Conservation (phyloP, 35 echinoderm and acorn worm genomes). For the Heliocidaris erythrogramma region DNA sequence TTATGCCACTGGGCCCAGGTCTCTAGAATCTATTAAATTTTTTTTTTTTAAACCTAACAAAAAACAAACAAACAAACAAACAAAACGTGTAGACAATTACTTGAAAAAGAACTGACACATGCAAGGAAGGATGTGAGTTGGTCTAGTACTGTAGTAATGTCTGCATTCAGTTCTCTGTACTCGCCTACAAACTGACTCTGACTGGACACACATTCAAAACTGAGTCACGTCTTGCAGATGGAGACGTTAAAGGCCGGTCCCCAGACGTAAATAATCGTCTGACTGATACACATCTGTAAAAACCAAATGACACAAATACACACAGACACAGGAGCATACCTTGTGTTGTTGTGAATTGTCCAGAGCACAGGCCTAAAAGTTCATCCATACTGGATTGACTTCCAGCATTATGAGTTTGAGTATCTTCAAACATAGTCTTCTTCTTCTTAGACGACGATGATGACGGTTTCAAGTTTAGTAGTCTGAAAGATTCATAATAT, state of each 20-base stretch:
- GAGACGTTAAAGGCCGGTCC: no score
- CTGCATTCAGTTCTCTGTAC: no score
- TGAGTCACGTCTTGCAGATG: no score
- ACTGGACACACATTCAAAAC: no score
- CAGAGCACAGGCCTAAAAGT: conserved; percentile 86
- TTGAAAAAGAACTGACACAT: background rate
- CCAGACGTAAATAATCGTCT: no score
- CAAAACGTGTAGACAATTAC: background rate
- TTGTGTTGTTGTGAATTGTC: conserved; percentile 71
- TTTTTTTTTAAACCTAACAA: no score
- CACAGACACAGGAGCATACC: background rate
- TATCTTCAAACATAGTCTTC: conserved; percentile 60
- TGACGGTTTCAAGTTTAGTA: conserved; percentile 82
- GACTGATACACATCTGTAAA: background rate
- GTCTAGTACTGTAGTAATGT: background rate
- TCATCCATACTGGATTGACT: conserved; percentile 80
- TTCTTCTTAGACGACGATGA: conserved; percentile 31
- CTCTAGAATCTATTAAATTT: no score
- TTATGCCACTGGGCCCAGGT: no score
- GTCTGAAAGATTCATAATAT: conserved; percentile 42
- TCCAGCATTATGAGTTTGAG: conserved; percentile 33
- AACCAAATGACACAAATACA: background rate
- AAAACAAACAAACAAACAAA: background rate
- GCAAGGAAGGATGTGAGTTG: background rate
- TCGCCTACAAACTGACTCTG: no score